These are phyloP conservation scores for Zhuqinia jingwanae DNA, from an alignment of 2,888 invertebrate genomes.

Conservation along the genomic window DNA sequence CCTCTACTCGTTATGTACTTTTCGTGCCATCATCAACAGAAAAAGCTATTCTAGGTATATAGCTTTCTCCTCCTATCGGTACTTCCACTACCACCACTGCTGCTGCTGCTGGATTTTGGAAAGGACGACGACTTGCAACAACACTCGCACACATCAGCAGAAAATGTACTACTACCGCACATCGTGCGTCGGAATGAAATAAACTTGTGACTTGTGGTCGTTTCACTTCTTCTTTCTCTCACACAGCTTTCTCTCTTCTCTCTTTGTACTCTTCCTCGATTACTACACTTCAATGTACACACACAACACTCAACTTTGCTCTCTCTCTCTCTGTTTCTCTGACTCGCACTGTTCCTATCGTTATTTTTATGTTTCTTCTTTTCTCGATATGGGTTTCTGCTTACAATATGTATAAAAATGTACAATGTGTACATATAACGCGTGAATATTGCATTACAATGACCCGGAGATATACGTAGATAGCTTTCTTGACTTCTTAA, in stretches of 20 bases:
- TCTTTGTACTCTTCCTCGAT: conserved; percentile 12
- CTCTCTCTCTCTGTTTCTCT: conserved; percentile 36
- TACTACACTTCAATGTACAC: conserved; percentile 46
- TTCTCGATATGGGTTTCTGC: background rate
- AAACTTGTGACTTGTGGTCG: conserved; percentile 71
- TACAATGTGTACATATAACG: conserved; percentile 9
- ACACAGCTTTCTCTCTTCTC: conserved; percentile 41
- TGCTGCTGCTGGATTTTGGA: conserved; percentile 32
- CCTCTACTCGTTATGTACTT: conserved; percentile 53
- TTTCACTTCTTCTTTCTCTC: conserved; percentile 60
- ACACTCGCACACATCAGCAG: conserved; percentile 54
- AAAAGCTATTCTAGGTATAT: conserved; percentile 7
- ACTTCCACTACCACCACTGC: background rate
- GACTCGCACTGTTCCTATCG: conserved; percentile 42
- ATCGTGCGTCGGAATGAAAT: conserved; percentile 71
- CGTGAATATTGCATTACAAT: conserved; percentile 49
- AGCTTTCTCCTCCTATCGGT: conserved; percentile 6
- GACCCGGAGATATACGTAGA: background rate
- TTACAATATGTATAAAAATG: conserved; percentile 13
- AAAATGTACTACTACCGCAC: conserved; percentile 56
- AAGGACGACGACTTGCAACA: conserved; percentile 54
- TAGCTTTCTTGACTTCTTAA: conserved; percentile 43
- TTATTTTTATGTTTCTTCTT: conserved; percentile 14
- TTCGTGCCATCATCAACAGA: conserved; percentile 8
- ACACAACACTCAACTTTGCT: conserved; percentile 53